Evolutionary conservation across 1,140 invertebrate species (phyloP).

Genomic region (Calosoma granatense): DNA sequence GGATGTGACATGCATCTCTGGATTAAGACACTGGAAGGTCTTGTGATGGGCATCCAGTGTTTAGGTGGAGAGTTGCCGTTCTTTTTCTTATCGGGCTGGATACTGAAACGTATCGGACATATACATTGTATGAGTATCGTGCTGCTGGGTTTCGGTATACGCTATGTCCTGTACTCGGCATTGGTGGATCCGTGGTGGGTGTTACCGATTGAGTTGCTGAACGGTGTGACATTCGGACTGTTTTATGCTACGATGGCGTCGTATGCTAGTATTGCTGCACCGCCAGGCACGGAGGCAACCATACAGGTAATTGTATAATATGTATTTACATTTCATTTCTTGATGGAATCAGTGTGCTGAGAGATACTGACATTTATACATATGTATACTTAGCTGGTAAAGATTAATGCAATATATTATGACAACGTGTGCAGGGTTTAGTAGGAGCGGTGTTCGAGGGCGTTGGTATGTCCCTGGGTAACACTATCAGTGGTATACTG

Average conservation of each 20-base stretch:
- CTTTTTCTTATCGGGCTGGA: conserved; percentile 71
- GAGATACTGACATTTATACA: too few relatives aligned
- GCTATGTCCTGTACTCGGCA: conserved; percentile 76
- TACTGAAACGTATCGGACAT: conserved; percentile 76
- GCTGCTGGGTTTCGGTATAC: conserved; percentile 58
- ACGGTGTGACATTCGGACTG: conserved; percentile 80
- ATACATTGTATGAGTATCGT: conserved; percentile 72
- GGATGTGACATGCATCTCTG: conserved; percentile 40
- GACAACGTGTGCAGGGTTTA: conserved; percentile 62
- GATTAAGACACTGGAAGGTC: conserved; percentile 73
- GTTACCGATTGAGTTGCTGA: conserved; percentile 73
- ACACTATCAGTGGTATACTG: conserved; percentile 58
- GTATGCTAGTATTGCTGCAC: conserved; percentile 75
- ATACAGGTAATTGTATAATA: conserved; percentile 52
- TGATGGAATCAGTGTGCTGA: too few relatives aligned
- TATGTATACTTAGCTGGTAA: too few relatives aligned
- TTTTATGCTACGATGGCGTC: conserved; percentile 84
- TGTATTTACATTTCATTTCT: background rate
- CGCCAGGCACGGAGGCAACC: conserved; percentile 77
- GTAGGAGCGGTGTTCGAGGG: conserved; percentile 81
- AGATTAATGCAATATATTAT: too few relatives aligned
- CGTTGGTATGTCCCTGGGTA: conserved; percentile 66
- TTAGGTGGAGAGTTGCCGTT: conserved; percentile 83
- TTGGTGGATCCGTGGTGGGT: conserved; percentile 71
- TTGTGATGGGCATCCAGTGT: conserved; percentile 66